Evolutionary conservation across 2,113 vertebrate genomes (phyloP).

Genomic region (Henicopernis longicauda): DNA sequence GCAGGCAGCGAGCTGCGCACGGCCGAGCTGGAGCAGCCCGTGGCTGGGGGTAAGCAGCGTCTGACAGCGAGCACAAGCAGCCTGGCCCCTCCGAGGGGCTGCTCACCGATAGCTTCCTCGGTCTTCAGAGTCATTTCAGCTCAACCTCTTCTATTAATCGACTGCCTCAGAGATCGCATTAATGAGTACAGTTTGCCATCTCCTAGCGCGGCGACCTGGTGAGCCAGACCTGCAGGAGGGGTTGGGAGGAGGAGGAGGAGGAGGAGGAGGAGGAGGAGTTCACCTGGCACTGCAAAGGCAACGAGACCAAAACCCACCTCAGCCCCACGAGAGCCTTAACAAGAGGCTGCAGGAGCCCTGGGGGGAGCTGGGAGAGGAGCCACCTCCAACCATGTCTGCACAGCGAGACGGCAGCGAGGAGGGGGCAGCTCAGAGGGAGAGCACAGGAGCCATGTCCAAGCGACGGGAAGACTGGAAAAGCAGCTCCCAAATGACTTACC

Average conservation of each 20-base stretch:
- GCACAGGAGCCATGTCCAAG: fast-evolving
- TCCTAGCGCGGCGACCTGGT: neutral
- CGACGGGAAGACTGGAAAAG: neutral
- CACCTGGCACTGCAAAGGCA: neutral
- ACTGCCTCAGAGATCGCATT: neutral
- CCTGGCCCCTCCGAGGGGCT: neutral
- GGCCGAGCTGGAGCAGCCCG: neutral
- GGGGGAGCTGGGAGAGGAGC: neutral
- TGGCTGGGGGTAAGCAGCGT: neutral
- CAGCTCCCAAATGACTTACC: neutral
- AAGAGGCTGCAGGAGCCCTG: neutral
- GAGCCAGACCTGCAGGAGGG: neutral
- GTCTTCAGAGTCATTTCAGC: neutral
- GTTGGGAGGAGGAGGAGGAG: neutral
- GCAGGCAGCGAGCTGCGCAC: neutral
- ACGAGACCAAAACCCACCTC: fast-evolving
- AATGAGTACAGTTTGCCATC: neutral
- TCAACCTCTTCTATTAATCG: neutral
- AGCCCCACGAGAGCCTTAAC: neutral
- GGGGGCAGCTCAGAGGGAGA: neutral
- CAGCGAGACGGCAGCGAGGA: too few relatives aligned
- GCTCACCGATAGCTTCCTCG: fast-evolving
- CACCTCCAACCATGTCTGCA: fast-evolving
- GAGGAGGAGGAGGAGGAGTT: too few relatives aligned
- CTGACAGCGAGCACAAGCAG: neutral